Evolutionary conservation across 1,140 invertebrate species (phyloP).

Genomic region (Anoplophora glabripennis): DNA sequence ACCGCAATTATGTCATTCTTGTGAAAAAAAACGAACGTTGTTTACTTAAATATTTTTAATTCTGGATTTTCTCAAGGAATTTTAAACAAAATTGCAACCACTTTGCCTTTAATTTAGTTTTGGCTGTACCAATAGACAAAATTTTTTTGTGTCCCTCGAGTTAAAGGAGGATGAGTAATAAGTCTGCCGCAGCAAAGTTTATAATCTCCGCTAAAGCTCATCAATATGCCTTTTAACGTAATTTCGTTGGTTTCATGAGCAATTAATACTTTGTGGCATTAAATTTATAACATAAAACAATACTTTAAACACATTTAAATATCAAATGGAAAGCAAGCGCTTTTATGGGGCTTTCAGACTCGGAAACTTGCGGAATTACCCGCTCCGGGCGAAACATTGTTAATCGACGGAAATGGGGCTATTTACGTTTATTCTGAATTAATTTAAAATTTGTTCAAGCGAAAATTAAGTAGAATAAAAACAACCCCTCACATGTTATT

Average conservation of each 20-base stretch:
- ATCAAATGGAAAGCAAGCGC: slow-evolving; percentile 32
- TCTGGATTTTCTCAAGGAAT: no score
- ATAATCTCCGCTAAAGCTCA: slow-evolving; percentile 30
- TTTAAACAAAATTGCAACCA: no score
- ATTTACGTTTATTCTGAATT: slow-evolving; percentile 36
- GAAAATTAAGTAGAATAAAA: slow-evolving; percentile 14
- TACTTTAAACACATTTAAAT: slow-evolving; percentile 39
- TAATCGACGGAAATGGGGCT: slow-evolving; percentile 38
- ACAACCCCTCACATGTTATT: background rate
- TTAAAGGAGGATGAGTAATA: background rate
- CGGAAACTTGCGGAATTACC: slow-evolving; percentile 31
- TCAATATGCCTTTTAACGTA: slow-evolving; percentile 37
- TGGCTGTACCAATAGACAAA: no score
- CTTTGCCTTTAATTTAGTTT: no score
- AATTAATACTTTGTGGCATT: slow-evolving; percentile 37
- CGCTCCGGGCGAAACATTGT: slow-evolving; percentile 29
- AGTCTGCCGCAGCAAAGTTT: slow-evolving; percentile 27
- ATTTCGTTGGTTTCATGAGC: slow-evolving; percentile 31
- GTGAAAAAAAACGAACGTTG: no score
- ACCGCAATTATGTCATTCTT: no score
- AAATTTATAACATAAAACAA: slow-evolving; percentile 40
- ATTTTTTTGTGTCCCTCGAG: no score
- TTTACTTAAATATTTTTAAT: no score
- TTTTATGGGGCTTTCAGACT: slow-evolving; percentile 31
- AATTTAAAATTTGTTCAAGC: slow-evolving; percentile 35